Base-by-base conservation (phyloP, 2,888 invertebrate genomes). In the Isotomurus palustris region DNA sequence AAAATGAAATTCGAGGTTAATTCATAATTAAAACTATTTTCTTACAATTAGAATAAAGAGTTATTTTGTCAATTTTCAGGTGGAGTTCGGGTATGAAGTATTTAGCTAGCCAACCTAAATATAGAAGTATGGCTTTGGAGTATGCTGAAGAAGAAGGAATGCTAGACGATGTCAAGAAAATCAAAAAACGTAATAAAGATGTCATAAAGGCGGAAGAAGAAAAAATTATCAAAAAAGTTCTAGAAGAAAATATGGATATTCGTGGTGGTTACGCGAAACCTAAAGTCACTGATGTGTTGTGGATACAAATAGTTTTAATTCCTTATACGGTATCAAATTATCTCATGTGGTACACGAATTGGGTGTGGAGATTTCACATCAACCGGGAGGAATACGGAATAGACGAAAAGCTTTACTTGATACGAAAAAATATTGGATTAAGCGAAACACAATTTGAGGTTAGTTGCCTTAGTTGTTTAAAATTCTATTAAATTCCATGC, bases 241-340 rank as follows among this genome's bases (percentile, higher is more conserved):
- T 95, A 57, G 90, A 88, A 75, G 87, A 92, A 68, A 93, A 92
- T 73, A 89, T 94, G 86, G 92, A 93, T 73, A 92, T 94, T 45
- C 85, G 91, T 73, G 94, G 94, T 19, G 91, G 90, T 1, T 93
- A 92, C 76, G 88, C 90, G 0, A 91, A 90, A 73, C 93, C 92
- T 0, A 83, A 83, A 51, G 75, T 88, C 6, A 75, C 72, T 49
- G 87, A 92, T 75, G 82, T 93, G 8, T 77, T 94, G 6, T 91
- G 90, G 87, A 78, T 92, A 50, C 91, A 92, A 76, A 73, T 93
- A 21, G 77, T 91, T 29, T 80, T 91, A 22, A 79, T 85, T 22
- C 94, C 94, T 0, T 87, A 87, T 72, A 86, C 85, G 1, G 71
- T 88, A n/a, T 74, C 78, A 2, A 78, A 79, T 68, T 90, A 86